A percentile compares a stretch with the other conserved stretches of the same genome.
Conservation (phyloP, 2,888 invertebrate genomes). For the Lithophane socia region DNA sequence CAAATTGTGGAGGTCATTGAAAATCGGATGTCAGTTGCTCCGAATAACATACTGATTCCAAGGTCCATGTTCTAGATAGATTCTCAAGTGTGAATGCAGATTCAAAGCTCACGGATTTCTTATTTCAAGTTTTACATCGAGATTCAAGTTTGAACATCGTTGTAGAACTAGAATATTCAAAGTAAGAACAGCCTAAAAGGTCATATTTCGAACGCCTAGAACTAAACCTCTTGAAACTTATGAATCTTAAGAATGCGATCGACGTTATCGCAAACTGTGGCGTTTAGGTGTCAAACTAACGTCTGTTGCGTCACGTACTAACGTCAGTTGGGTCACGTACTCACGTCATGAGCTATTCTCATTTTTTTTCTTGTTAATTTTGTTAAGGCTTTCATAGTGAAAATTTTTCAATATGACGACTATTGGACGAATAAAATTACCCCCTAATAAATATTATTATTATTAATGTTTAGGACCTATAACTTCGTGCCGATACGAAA, state of each 20-base stretch:
- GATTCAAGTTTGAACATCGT: not conserved
- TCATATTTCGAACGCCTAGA: too few species aligned
- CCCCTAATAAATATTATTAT: too few species aligned
- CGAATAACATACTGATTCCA: not conserved
- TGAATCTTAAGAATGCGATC: not conserved
- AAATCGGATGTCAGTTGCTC: conserved; percentile 12
- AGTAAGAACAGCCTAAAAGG: not conserved
- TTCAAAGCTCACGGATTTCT: not conserved
- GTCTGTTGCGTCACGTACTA: not conserved
- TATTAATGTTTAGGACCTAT: too few species aligned
- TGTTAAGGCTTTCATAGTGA: too few species aligned
- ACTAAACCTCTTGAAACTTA: too few species aligned
- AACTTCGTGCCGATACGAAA: not conserved
- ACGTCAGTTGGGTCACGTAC: not conserved
- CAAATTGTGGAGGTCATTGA: conserved; percentile 14
- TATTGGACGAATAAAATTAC: too few species aligned
- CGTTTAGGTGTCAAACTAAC: conserved; percentile 18
- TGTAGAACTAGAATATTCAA: not conserved
- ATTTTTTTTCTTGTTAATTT: not conserved
- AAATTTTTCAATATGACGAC: too few species aligned
- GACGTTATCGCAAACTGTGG: conserved; percentile 4
- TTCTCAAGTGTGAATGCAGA: not conserved
- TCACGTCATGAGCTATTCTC: not conserved
- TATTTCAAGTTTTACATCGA: not conserved
- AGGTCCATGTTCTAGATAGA: not conserved